Base-by-base conservation (phyloP, 2,888 invertebrate genomes). In the Apamea sordens region DNA sequence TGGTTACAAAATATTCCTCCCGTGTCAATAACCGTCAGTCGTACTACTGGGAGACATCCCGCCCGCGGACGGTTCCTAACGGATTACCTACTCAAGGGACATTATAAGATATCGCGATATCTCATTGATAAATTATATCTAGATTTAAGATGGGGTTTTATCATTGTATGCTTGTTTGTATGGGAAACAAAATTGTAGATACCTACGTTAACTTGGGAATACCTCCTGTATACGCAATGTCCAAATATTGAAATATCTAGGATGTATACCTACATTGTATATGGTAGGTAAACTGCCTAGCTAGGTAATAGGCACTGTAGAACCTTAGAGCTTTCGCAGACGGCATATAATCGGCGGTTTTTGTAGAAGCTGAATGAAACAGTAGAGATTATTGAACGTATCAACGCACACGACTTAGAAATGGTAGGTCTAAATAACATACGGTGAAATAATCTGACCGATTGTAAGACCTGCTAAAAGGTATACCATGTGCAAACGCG, bases 121-220 rank as follows among this genome's bases (percentile, higher is more conserved):
- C 86, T 65, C 73, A 68, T 74, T 79, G 79, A 86, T 87, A 74
- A 82, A 82, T 81, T 81, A 69, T 76, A 73, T 77, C 77, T 63
- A 64, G 85, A 63, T 72, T 77, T 71, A 68, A 64, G 65, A 61
- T 72, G 41, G 44, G 50, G 32, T 44, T 53, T 68, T 63, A 50
- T 59, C 41, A 71, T 56, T 71, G 53, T 36, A 36, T 53, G 11
- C 32, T 53, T 44, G 41, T 18, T 21, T 63, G 11, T 44, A 50
- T 21, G 63, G 15, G 6, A n/a, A 59, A n/a, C 7, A 47, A 70
- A 50, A 32, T 53, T 1, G 44, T 18, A n/a, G 2, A n/a, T 68
- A 44, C 7, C 21, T 47, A 28, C 68, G 21, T 44, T 68, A 68
- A 44, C 3, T 47, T 6, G 0, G 1, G 11, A 28, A 47, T 67